A percentile compares a stretch with the other conserved stretches of the same genome.
Evolutionary conservation across 2,113 vertebrate species (phyloP).

Genomic region (Plecturocebus donacophilus): DNA sequence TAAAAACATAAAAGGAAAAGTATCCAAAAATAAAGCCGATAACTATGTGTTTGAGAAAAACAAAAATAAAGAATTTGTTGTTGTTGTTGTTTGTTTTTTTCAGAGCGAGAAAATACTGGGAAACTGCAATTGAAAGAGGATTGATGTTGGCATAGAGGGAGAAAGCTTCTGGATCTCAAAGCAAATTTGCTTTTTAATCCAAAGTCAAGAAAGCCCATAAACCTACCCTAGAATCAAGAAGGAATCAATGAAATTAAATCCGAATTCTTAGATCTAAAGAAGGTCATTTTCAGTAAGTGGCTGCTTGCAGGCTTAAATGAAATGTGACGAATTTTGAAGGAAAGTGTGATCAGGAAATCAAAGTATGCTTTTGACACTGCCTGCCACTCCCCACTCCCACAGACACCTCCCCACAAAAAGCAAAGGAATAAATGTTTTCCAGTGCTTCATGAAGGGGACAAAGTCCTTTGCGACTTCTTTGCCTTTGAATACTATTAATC

Average conservation of each 20-base stretch:
- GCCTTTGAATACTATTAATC: not conserved
- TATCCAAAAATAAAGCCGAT: not conserved
- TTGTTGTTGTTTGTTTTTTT: not conserved
- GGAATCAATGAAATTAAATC: not conserved
- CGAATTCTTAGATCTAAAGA: not conserved
- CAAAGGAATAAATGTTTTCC: not conserved
- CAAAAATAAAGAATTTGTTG: not conserved
- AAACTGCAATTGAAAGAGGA: not conserved
- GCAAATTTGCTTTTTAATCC: not conserved
- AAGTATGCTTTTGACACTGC: not conserved
- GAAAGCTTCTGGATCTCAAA: not conserved
- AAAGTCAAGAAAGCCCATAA: not conserved
- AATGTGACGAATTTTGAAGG: not conserved
- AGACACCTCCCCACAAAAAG: not conserved
- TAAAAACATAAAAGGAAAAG: not conserved
- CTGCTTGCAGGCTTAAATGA: not conserved
- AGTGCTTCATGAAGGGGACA: not conserved
- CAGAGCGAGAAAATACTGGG: not conserved
- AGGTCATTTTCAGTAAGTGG: not conserved
- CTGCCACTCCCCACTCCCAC: rapidly evolving
- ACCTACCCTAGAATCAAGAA: not conserved
- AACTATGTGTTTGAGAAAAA: not conserved
- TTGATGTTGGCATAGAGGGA: not conserved
- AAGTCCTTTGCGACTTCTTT: not conserved
- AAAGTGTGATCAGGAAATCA: not conserved